Evolutionary conservation across 1,140 invertebrate genomes (phyloP).

Genomic region (Stegodyphus dumicola): DNA sequence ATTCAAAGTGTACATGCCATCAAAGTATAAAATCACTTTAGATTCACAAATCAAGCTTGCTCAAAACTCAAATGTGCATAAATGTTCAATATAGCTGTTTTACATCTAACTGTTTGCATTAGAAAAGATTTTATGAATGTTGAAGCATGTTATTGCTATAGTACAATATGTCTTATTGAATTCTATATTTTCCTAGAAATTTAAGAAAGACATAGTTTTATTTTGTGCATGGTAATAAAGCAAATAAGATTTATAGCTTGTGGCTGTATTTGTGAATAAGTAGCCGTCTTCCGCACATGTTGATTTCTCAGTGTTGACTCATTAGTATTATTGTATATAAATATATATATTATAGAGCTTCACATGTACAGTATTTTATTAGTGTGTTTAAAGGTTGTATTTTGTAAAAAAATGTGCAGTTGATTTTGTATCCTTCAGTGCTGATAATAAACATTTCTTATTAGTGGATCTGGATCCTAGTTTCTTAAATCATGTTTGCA

Average conservation of each 20-base stretch:
- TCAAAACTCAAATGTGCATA: neutral
- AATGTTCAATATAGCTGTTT: too few relatives aligned
- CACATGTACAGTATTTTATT: neutral
- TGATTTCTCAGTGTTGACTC: neutral
- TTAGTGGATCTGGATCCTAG: neutral
- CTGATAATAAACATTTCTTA: neutral
- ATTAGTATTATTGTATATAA: constrained; percentile 1
- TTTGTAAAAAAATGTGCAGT: neutral
- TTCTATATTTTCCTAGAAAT: neutral
- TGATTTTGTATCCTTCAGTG: constrained; percentile 1
- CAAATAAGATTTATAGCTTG: neutral
- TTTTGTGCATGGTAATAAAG: neutral
- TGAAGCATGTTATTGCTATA: constrained; percentile 1
- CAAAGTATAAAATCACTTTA: neutral
- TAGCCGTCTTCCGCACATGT: neutral
- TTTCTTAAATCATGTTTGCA: too few relatives aligned
- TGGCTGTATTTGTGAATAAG: neutral
- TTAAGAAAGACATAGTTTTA: neutral
- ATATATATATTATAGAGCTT: neutral
- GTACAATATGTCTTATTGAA: neutral
- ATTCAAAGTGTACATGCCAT: neutral
- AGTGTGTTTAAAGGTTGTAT: neutral
- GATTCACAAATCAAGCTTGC: neutral
- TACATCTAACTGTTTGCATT: neutral
- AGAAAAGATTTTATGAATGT: neutral